Evolutionary conservation across 2,888 invertebrate species (phyloP).

Genomic region (Deilephila elpenor): DNA sequence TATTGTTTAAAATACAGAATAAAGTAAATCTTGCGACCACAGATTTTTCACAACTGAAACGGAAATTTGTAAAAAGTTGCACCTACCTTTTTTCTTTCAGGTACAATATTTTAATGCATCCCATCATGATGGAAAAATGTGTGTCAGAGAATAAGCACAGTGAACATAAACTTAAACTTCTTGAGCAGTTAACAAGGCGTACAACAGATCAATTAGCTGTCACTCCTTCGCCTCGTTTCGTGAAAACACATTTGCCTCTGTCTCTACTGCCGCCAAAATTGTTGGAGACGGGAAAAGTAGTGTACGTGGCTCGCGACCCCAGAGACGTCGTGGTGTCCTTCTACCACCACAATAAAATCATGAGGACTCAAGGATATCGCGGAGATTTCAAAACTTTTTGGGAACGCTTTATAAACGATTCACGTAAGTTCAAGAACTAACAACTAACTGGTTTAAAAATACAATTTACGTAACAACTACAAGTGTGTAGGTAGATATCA

Average conservation of each 20-base stretch:
- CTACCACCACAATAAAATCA: conserved; percentile 90
- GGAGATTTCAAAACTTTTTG: conserved; percentile 89
- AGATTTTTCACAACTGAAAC: too few relatives aligned
- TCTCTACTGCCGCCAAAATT: conserved; percentile 86
- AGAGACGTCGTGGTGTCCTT: conserved; percentile 93
- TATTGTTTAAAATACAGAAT: too few relatives aligned
- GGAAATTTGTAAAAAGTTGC: too few relatives aligned
- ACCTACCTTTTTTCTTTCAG: conserved; percentile 65
- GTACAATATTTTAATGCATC: conserved; percentile 89
- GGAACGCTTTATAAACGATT: conserved; percentile 87
- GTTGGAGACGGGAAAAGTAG: conserved; percentile 75
- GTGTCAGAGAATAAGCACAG: conserved; percentile 59
- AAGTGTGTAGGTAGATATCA: too few relatives aligned
- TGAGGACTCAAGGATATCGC: conserved; percentile 87
- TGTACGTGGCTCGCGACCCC: conserved; percentile 92
- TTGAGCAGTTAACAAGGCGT: conserved; percentile 56
- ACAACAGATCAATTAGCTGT: conserved; percentile 32
- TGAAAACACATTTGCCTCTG: conserved; percentile 87
- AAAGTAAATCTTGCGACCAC: too few relatives aligned
- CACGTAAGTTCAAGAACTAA: too few relatives aligned
- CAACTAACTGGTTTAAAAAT: too few relatives aligned
- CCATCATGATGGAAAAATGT: conserved; percentile 57
- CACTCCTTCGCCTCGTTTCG: conserved; percentile 51
- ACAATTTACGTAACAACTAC: too few relatives aligned
- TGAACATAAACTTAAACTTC: background rate